Conservation (phyloP, 2,797 vertebrate species). For the Phyllotis vaccarum region DNA sequence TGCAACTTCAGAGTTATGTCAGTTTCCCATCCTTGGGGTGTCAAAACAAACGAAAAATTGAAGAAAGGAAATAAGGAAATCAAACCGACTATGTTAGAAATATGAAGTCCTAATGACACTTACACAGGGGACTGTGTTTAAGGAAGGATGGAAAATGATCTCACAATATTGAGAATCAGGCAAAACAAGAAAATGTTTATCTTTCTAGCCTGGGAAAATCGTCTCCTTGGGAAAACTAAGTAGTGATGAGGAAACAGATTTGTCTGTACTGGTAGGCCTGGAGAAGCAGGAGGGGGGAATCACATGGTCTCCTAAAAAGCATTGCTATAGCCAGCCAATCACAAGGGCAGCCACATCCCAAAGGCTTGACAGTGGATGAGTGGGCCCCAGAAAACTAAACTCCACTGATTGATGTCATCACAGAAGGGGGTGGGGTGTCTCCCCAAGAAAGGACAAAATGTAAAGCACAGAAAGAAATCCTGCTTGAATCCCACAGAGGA, state of each 20-base stretch:
- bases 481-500: not conserved
- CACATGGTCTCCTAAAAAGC: not conserved
- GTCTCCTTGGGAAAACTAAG: slow-evolving; percentile 24
- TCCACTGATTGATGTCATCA: not conserved
- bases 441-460: not conserved
- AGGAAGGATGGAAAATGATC: not conserved
- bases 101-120: not conserved
- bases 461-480: not conserved
- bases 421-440: not conserved
- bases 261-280: not conserved
- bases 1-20: slow-evolving; percentile 9
- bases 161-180: slow-evolving; percentile 6
- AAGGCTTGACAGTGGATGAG: not conserved
- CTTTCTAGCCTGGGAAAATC: not conserved
- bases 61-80: slow-evolving; percentile 1
- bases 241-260: not conserved
- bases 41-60: slow-evolving; percentile 39
- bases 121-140: not conserved
- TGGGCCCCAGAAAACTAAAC: not conserved
- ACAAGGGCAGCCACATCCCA: not conserved
- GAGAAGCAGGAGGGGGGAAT: not conserved
- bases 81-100: slow-evolving; percentile 21
- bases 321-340: no score
- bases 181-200: not conserved
- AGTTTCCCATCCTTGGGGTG: not conserved